Evolutionary conservation across 1,140 invertebrate species (phyloP).

Genomic region (Stegodyphus dumicola): DNA sequence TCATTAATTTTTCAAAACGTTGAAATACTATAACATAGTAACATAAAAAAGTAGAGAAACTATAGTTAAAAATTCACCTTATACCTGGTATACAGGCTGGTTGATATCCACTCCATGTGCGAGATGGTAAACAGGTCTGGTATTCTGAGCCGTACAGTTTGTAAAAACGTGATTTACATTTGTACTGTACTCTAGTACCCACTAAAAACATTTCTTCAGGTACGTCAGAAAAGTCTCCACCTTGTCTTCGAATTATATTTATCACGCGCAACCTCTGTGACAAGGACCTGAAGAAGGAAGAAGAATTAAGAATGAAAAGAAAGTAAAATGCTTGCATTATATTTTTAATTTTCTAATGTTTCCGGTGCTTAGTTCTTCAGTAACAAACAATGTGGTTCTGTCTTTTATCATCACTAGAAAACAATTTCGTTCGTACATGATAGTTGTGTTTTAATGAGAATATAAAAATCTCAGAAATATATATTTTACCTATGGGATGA

Average conservation of each 20-base stretch:
- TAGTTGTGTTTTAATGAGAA: too few species aligned
- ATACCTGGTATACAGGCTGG: conserved; percentile 49
- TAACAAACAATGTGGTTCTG: too few species aligned
- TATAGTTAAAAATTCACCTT: too few species aligned
- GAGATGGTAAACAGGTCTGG: conserved; percentile 38
- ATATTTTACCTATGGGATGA: too few species aligned
- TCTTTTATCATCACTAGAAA: too few species aligned
- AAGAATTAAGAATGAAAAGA: background rate
- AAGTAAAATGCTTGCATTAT: background rate
- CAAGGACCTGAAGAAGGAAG: background rate
- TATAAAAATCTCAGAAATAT: too few species aligned
- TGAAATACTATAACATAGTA: too few species aligned
- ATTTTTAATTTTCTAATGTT: too few species aligned
- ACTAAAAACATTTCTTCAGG: conserved; percentile 30
- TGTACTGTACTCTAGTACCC: conserved; percentile 42
- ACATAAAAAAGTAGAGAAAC: too few species aligned
- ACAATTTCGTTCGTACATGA: too few species aligned
- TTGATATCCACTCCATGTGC: conserved; percentile 55
- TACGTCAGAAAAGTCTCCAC: background rate
- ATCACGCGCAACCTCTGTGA: background rate
- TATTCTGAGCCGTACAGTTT: conserved; percentile 50
- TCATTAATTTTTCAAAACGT: too few species aligned
- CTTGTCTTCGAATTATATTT: background rate
- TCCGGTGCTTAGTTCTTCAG: too few species aligned
- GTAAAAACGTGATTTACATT: conserved; percentile 55